These are phyloP conservation scores for Aleiodes sp. DNA, from an alignment of 1,140 invertebrate species.

Conservation along the genomic window DNA sequence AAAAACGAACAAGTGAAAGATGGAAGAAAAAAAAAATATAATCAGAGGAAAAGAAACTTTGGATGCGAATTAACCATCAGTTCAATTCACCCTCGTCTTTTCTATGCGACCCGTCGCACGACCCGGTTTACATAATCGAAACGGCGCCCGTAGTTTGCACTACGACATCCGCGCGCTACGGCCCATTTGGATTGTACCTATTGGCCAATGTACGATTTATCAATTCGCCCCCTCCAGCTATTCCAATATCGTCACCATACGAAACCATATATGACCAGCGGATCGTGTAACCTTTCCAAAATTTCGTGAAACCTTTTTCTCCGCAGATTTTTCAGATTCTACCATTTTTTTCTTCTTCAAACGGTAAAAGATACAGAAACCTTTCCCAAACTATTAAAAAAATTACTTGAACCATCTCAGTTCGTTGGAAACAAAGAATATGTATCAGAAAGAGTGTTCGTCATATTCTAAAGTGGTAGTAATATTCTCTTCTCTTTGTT, in stretches of 20 bases:
- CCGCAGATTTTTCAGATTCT: neutral
- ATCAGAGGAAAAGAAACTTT: slow-evolving; percentile 35
- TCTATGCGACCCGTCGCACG: slow-evolving; percentile 48
- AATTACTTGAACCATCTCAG: no score
- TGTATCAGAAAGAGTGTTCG: neutral
- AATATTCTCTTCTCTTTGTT: neutral
- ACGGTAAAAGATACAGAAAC: neutral
- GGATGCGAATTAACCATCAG: slow-evolving; percentile 31
- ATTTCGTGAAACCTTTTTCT: neutral
- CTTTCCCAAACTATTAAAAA: neutral
- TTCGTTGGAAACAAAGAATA: no score
- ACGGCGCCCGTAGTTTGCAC: neutral
- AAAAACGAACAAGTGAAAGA: neutral
- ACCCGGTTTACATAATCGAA: slow-evolving; percentile 56
- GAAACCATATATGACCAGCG: neutral
- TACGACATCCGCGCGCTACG: slow-evolving; percentile 4
- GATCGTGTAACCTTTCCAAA: neutral
- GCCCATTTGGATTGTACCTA: neutral
- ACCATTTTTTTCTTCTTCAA: neutral
- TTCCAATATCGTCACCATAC: neutral
- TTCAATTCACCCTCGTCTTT: slow-evolving; percentile 39
- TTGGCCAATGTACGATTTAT: slow-evolving; percentile 2
- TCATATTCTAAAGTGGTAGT: neutral
- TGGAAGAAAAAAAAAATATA: neutral
- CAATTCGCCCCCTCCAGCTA: neutral